These are phyloP conservation scores for Bettongia penicillata DNA, from an alignment of 2,113 vertebrate species.

Conservation along the genomic window DNA sequence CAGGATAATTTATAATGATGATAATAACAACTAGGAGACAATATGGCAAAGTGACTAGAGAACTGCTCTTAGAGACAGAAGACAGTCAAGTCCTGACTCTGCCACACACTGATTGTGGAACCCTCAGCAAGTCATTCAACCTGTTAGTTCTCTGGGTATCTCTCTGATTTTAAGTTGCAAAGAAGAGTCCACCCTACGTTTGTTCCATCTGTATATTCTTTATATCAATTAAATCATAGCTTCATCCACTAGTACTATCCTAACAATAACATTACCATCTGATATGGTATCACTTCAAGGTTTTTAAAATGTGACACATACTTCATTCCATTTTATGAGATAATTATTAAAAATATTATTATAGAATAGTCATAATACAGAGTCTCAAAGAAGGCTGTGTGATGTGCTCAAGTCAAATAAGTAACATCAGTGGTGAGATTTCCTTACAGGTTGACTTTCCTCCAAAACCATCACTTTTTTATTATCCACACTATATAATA, in stretches of 20 bases:
- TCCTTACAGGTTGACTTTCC: not conserved
- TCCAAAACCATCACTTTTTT: not conserved
- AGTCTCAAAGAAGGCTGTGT: no score
- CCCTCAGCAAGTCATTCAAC: not conserved
- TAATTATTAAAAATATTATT: not conserved
- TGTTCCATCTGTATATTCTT: not conserved
- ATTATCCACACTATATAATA: not conserved
- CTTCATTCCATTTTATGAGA: not conserved
- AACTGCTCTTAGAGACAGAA: not conserved
- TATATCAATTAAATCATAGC: not conserved
- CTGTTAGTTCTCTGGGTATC: not conserved
- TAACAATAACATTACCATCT: not conserved
- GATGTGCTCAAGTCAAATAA: not conserved
- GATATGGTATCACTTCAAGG: not conserved
- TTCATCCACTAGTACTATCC: not conserved
- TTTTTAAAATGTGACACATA: not conserved
- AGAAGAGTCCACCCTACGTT: not conserved
- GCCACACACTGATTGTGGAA: not conserved
- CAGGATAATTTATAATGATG: not conserved
- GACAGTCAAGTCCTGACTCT: not conserved
- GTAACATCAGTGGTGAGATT: not conserved
- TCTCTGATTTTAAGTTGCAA: not conserved
- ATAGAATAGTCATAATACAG: not conserved
- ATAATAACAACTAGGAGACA: not conserved
- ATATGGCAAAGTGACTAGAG: not conserved